Evolutionary conservation across 1,140 invertebrate genomes (phyloP).

Genomic region (Piezodorus guildinii): DNA sequence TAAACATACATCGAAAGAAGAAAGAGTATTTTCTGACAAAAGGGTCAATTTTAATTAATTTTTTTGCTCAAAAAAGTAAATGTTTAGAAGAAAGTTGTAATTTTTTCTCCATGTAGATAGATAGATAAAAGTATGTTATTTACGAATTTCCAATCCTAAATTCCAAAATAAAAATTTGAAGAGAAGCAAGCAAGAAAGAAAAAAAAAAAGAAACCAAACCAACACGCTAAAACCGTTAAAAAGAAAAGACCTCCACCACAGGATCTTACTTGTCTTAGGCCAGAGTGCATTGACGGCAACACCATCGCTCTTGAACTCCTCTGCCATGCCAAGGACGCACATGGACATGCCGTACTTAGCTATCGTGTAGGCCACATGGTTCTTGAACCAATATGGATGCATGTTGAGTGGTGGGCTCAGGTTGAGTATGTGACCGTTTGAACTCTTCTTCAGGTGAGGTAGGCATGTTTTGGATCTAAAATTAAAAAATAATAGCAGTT

Average conservation of each 20-base stretch:
- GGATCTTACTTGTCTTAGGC: slow-evolving; percentile 71
- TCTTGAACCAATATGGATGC: slow-evolving; percentile 75
- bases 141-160: too few species aligned
- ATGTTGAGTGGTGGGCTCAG: slow-evolving; percentile 89
- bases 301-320: slow-evolving; percentile 70
- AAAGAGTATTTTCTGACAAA: too few species aligned
- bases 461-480: slow-evolving; percentile 83
- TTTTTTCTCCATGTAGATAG: too few species aligned
- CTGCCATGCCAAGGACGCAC: slow-evolving; percentile 93
- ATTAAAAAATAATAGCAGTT: slow-evolving; percentile 23
- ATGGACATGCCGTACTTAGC: slow-evolving; percentile 99
- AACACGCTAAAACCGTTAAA: background rate
- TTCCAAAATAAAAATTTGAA: too few species aligned
- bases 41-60: too few species aligned
- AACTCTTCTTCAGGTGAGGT: slow-evolving; percentile 76
- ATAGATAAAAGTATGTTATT: too few species aligned
- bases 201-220: slow-evolving; percentile 1
- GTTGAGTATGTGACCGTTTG: slow-evolving; percentile 92
- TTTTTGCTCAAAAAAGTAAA: too few species aligned
- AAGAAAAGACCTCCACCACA: background rate
- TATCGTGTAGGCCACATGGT: slow-evolving; percentile 95
- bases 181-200: too few species aligned
- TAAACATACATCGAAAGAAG: too few species aligned
- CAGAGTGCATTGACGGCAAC: slow-evolving; percentile 95
- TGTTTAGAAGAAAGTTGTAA: too few species aligned